Percentiles rank a stretch among this genome's conserved stretches.
These are phyloP conservation scores for Bilobella aurantiaca DNA, from an alignment of 1,140 invertebrate genomes.

Conservation along the genomic window DNA sequence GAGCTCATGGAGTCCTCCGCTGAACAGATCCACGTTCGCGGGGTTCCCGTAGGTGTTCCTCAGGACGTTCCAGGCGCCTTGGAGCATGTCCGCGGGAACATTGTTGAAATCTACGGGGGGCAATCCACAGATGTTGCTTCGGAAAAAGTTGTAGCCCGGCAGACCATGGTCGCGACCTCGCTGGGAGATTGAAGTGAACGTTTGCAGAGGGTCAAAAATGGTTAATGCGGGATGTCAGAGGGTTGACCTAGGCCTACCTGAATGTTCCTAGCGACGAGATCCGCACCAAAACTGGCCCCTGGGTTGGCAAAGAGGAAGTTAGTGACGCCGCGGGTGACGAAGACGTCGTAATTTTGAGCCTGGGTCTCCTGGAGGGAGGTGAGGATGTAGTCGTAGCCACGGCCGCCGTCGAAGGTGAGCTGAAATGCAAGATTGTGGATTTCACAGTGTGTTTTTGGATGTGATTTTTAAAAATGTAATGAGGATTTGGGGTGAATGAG, in stretches of 20 bases:
- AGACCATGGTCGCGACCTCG: slow-evolving; percentile 38
- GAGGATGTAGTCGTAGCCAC: slow-evolving; percentile 59
- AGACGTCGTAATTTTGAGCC: slow-evolving; percentile 87
- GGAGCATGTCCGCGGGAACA: not conserved
- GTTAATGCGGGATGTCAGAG: not conserved
- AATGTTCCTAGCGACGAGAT: slow-evolving; percentile 61
- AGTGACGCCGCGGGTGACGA: slow-evolving; percentile 82
- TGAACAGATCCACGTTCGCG: slow-evolving; percentile 47
- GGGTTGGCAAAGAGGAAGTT: slow-evolving; percentile 81
- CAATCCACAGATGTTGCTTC: slow-evolving; percentile 36
- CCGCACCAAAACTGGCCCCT: slow-evolving; percentile 60
- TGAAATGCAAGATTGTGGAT: not conserved
- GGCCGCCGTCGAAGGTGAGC: slow-evolving; percentile 21
- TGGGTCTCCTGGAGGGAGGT: slow-evolving; percentile 76
- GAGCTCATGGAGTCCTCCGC: slow-evolving; percentile 44
- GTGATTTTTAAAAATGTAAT: not conserved
- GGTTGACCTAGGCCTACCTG: slow-evolving; percentile 9
- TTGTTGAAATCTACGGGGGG: not conserved
- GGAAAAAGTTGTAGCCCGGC: slow-evolving; percentile 35
- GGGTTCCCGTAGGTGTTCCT: not conserved
- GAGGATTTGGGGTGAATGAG: slow-evolving; percentile 49
- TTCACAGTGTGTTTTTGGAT: not conserved
- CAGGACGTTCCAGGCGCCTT: slow-evolving; percentile 12
- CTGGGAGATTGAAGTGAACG: not conserved
- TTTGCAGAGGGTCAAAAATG: not conserved